Conservation (phyloP, 92 coral and sea anemone species). For the Porites rus region DNA sequence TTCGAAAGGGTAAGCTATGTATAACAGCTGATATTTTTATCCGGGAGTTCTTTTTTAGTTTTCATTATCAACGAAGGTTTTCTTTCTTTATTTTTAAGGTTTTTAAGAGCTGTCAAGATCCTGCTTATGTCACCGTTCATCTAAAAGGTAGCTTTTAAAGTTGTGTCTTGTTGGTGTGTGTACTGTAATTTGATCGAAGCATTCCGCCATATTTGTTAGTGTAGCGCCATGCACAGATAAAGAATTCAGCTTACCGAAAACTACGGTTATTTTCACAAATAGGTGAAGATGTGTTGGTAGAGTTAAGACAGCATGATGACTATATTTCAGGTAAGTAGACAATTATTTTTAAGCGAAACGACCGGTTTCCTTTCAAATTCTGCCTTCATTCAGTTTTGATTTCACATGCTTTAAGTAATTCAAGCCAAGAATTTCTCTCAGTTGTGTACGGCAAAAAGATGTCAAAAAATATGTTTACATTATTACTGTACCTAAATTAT, state of each 20-base stretch:
- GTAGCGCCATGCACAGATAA: not conserved
- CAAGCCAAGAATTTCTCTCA: not conserved
- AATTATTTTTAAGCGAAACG: not conserved
- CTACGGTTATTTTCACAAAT: conserved; percentile 10
- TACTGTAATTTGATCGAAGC: conserved; percentile 18
- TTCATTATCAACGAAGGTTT: not conserved
- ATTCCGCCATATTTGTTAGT: conserved; percentile 59
- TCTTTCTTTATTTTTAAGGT: conserved; percentile 61
- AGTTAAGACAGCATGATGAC: conserved; percentile 95
- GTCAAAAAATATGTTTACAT: conserved; percentile 20
- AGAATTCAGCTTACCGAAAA: not conserved
- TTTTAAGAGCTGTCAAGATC: conserved; percentile 97
- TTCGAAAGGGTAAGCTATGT: conserved; percentile 88
- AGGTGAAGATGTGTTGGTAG: conserved; percentile 96
- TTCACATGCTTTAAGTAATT: not conserved
- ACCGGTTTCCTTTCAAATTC: no score
- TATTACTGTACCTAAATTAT: not conserved
- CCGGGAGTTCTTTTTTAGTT: not conserved
- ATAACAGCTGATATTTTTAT: not conserved
- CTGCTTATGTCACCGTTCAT: conserved; percentile 96
- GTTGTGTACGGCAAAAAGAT: not conserved
- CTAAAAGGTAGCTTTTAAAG: conserved; percentile 79
- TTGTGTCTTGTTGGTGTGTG: not conserved
- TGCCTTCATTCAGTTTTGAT: not conserved
- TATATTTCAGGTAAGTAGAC: conserved; percentile 85